Percentiles rank a stretch among this genome's conserved stretches.
Evolutionary conservation across 2,113 vertebrate genomes (phyloP).

Genomic region (Mastomys coucha): DNA sequence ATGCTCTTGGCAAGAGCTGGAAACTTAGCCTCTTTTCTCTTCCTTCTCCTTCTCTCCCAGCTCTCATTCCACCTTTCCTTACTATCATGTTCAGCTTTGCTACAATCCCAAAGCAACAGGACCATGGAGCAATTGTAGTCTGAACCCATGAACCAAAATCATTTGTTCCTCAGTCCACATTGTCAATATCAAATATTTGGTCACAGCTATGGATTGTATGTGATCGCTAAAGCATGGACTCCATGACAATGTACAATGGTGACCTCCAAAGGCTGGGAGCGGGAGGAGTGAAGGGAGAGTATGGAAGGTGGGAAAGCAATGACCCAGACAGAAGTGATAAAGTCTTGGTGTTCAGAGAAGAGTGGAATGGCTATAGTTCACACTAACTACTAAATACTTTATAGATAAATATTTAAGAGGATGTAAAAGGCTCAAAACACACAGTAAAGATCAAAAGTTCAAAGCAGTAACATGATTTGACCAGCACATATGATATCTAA

Average conservation of each 20-base stretch:
- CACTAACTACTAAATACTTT: neutral
- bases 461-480: neutral
- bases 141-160: neutral
- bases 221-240: neutral
- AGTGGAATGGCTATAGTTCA: neutral
- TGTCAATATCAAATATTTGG: neutral
- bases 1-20: neutral
- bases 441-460: neutral
- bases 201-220: neutral
- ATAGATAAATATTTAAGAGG: neutral
- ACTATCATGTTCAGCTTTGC: neutral
- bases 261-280: neutral
- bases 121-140: neutral
- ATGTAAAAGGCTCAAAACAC: neutral
- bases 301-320: neutral
- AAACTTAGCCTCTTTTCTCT: neutral
- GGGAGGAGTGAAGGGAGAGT: too few species aligned
- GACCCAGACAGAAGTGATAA: neutral
- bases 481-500: neutral
- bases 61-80: neutral
- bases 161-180: neutral
- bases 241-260: neutral
- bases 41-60: neutral
- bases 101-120: neutral
- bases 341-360: neutral